These are phyloP conservation scores for Pseudolaguvia tuberculata DNA, from an alignment of 2,113 vertebrate genomes.

Conservation along the genomic window DNA sequence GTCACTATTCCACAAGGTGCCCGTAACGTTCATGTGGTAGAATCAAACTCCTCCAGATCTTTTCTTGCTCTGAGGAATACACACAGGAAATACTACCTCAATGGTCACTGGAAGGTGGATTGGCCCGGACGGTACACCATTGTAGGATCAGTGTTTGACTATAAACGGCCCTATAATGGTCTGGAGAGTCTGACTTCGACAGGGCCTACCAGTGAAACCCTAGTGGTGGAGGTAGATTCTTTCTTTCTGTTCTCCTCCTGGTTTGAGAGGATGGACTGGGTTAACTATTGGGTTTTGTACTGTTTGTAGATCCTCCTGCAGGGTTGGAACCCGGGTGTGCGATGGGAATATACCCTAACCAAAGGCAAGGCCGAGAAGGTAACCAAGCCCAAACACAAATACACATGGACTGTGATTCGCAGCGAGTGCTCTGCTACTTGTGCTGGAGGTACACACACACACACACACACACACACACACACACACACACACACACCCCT, in stretches of 20 bases:
- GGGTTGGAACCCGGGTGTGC: slow-evolving; percentile 78
- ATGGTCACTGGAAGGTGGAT: slow-evolving; percentile 81
- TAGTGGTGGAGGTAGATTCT: slow-evolving; percentile 75
- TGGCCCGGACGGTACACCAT: slow-evolving; percentile 80
- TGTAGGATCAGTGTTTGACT: slow-evolving; percentile 76
- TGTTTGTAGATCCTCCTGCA: slow-evolving; percentile 75
- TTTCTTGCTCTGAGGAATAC: slow-evolving; percentile 76
- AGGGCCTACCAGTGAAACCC: slow-evolving; percentile 81
- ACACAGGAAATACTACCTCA: slow-evolving; percentile 75
- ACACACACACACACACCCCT: background rate
- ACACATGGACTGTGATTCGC: slow-evolving; percentile 75
- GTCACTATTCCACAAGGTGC: slow-evolving; percentile 78
- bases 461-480: slow-evolving; percentile 1
- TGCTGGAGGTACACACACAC: slow-evolving; percentile 71
- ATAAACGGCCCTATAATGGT: slow-evolving; percentile 74
- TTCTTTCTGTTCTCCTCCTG: background rate
- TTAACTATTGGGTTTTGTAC: background rate
- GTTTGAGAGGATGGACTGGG: background rate
- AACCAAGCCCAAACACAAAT: slow-evolving; percentile 66
- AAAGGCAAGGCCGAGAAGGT: slow-evolving; percentile 58
- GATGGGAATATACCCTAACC: slow-evolving; percentile 78
- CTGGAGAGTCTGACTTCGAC: slow-evolving; percentile 75
- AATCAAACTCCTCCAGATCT: slow-evolving; percentile 76
- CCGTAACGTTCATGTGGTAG: slow-evolving; percentile 72
- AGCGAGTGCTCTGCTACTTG: slow-evolving; percentile 79